Evolutionary conservation across 2,888 invertebrate genomes (phyloP).

Genomic region (Xanthia icteritia): DNA sequence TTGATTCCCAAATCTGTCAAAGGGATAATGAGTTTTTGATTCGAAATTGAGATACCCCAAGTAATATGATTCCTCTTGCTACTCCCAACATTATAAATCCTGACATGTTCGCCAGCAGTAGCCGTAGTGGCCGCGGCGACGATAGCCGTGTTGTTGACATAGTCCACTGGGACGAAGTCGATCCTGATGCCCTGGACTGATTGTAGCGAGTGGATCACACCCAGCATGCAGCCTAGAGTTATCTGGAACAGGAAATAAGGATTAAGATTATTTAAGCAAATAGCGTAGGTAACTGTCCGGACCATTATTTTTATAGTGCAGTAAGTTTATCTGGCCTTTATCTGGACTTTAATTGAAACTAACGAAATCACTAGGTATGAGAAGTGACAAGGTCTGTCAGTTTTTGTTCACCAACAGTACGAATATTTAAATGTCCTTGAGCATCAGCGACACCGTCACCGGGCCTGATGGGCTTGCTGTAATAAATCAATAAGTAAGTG

Average conservation of each 20-base stretch:
- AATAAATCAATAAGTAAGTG: neutral
- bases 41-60: conserved; percentile 43
- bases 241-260: conserved; percentile 33
- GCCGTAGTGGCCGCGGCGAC: conserved; percentile 47
- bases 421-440: neutral
- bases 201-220: conserved; percentile 51
- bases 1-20: neutral
- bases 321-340: too few species aligned
- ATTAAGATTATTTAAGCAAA: neutral
- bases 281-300: too few species aligned
- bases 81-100: conserved; percentile 40
- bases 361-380: neutral
- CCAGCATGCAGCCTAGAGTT: conserved; percentile 78
- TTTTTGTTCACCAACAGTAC: neutral
- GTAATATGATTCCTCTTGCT: conserved; percentile 52
- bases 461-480: too few species aligned
- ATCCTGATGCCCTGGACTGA: conserved; percentile 31
- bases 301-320: too few species aligned
- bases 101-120: neutral
- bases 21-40: too few species aligned
- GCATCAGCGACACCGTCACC: neutral
- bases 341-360: neutral
- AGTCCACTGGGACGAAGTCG: conserved; percentile 65
- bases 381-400: neutral
- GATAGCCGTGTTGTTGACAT: conserved; percentile 64